Conservation (phyloP, 2,113 vertebrate genomes). For the Platichthys flesus region DNA sequence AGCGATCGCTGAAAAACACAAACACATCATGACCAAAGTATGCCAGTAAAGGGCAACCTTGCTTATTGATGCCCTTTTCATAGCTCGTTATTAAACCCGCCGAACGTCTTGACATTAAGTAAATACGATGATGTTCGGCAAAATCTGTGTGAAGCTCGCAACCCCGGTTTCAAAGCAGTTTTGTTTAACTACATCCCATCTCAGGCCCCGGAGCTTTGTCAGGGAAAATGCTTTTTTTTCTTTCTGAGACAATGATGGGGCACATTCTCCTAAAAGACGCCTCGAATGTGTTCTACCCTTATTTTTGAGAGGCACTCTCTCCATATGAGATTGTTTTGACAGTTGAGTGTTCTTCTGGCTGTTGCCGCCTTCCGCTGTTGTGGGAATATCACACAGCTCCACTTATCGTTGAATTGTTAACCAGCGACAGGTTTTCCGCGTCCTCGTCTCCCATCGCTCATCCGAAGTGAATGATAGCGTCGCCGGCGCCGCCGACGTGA, state of each 20-base stretch:
- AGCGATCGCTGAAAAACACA: constrained; percentile 56
- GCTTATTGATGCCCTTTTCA: constrained; percentile 57
- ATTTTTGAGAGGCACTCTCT: background rate
- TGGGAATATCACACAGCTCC: background rate
- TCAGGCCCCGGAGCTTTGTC: background rate
- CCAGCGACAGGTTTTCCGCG: background rate
- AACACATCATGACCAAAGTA: constrained; percentile 54
- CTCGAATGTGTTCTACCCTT: background rate
- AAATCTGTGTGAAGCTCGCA: constrained; percentile 2
- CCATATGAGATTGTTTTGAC: background rate
- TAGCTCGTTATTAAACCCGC: constrained; percentile 46
- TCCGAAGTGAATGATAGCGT: constrained; percentile 24
- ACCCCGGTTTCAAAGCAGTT: background rate
- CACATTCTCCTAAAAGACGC: background rate
- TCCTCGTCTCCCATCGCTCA: constrained; percentile 19
- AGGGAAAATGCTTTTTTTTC: background rate
- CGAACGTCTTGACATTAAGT: constrained; percentile 48
- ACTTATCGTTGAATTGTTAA: background rate
- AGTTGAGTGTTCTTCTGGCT: background rate
- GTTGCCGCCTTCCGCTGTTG: background rate
- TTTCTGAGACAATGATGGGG: background rate
- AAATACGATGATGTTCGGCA: constrained; percentile 26
- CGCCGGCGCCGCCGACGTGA: background rate
- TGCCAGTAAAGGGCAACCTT: constrained; percentile 54
- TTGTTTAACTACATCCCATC: background rate